Conservation (phyloP, 2,797 vertebrate species). For the Manis javanica region DNA sequence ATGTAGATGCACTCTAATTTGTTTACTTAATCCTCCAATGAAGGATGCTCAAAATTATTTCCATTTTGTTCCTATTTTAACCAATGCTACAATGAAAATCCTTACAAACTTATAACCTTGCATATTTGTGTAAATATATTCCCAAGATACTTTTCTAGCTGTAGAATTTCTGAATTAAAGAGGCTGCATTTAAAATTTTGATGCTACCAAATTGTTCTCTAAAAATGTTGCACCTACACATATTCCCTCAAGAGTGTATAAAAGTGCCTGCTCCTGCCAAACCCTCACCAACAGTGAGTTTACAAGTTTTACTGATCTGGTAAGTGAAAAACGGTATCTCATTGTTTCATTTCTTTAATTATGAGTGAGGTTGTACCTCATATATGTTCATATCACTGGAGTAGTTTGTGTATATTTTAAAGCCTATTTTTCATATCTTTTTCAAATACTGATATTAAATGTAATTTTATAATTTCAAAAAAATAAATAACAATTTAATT, state of each 20-base stretch:
- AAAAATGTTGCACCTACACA: slow-evolving; percentile 35
- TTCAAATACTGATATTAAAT: slow-evolving; percentile 60
- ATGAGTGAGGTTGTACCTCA: slow-evolving; percentile 15
- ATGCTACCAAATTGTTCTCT: not conserved
- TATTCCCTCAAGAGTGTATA: not conserved
- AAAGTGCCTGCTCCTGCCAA: not conserved
- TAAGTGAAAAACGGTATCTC: slow-evolving; percentile 40
- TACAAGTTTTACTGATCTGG: slow-evolving; percentile 18
- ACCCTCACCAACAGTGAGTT: slow-evolving; percentile 5
- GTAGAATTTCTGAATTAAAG: slow-evolving; percentile 19
- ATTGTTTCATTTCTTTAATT: slow-evolving; percentile 51
- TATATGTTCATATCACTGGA: slow-evolving; percentile 19
- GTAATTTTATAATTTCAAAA: slow-evolving; percentile 46
- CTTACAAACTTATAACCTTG: slow-evolving; percentile 27
- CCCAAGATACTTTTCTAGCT: slow-evolving; percentile 37
- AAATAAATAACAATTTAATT: slow-evolving; percentile 14
- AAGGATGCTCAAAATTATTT: slow-evolving; percentile 28
- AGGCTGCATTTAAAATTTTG: not conserved
- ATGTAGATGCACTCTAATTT: slow-evolving; percentile 13
- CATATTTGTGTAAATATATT: slow-evolving; percentile 32
- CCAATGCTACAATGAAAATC: slow-evolving; percentile 49
- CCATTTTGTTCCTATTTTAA: slow-evolving; percentile 55
- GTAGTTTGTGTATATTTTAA: slow-evolving; percentile 33
- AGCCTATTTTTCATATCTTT: slow-evolving; percentile 30
- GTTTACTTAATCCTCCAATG: slow-evolving; percentile 32